A percentile compares a stretch with the other conserved stretches of the same genome.
phyloP scores from a whole-genome alignment of 2,113 vertebrate species.

The Helogale parvula region DNA sequence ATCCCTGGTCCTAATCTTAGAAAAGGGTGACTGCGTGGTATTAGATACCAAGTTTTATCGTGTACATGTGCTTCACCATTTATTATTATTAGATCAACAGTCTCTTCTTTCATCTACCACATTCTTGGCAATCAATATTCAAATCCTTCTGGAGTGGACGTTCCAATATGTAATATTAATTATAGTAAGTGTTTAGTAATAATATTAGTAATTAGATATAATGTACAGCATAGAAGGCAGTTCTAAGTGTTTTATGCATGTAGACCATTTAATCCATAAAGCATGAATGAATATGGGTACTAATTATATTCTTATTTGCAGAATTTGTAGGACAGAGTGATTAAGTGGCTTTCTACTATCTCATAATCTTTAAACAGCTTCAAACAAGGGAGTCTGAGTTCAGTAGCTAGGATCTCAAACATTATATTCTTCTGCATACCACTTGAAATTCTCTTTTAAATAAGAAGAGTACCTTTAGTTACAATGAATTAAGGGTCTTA shows the following conservation, averaged over 20 bases:
- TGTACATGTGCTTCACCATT: not conserved
- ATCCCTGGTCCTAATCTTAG: not conserved
- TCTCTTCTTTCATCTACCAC: not conserved
- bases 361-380: not conserved
- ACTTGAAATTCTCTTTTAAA: not conserved
- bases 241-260: not conserved
- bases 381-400: not conserved
- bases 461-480: constrained; percentile 27
- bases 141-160: not conserved
- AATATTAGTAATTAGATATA: not conserved
- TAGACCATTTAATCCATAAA: not conserved
- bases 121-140: not conserved
- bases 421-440: not conserved
- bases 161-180: not conserved
- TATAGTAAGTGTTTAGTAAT: not conserved
- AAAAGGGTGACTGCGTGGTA: not conserved
- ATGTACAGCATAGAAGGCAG: not conserved
- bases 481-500: constrained; percentile 1
- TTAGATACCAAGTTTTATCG: not conserved
- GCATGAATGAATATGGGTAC: not conserved
- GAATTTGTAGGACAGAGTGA: not conserved
- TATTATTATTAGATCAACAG: not conserved
- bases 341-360: not conserved
- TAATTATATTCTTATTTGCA: not conserved
- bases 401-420: not conserved